phyloP scores from a whole-genome alignment of 2,113 vertebrate genomes.

The Anas platyrhynchos region DNA sequence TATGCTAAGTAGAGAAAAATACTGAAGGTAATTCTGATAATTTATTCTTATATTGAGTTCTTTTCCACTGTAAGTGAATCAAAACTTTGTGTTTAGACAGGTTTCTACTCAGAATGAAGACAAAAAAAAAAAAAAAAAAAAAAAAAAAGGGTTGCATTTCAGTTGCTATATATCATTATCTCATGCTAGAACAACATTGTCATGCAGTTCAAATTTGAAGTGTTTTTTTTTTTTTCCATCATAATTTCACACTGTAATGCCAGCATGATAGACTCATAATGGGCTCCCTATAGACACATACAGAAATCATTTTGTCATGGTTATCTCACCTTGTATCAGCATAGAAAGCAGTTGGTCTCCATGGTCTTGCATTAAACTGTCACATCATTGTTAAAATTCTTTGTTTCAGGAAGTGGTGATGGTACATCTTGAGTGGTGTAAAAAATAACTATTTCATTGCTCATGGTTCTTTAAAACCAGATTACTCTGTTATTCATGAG shows the following conservation, averaged over 20 bases:
- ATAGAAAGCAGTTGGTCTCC: conserved; percentile 39
- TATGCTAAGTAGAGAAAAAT: background rate
- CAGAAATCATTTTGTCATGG: conserved; percentile 61
- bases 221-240: background rate
- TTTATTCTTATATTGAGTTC: background rate
- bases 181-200: background rate
- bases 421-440: background rate
- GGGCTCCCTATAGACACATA: conserved; percentile 50
- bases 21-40: background rate
- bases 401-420: background rate
- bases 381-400: conserved; percentile 40
- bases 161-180: background rate
- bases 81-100: background rate
- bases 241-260: conserved; percentile 46
- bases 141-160: background rate
- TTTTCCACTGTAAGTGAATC: background rate
- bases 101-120: background rate
- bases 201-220: conserved; percentile 16
- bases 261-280: conserved; percentile 55
- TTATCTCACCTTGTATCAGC: conserved; percentile 65
- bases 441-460: conserved; percentile 20
- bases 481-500: background rate
- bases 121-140: background rate
- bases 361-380: conserved; percentile 53
- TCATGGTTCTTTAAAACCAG: background rate